phyloP scores from a whole-genome alignment of 2,113 vertebrate species.

The Thamnaconus septentrionalis region DNA sequence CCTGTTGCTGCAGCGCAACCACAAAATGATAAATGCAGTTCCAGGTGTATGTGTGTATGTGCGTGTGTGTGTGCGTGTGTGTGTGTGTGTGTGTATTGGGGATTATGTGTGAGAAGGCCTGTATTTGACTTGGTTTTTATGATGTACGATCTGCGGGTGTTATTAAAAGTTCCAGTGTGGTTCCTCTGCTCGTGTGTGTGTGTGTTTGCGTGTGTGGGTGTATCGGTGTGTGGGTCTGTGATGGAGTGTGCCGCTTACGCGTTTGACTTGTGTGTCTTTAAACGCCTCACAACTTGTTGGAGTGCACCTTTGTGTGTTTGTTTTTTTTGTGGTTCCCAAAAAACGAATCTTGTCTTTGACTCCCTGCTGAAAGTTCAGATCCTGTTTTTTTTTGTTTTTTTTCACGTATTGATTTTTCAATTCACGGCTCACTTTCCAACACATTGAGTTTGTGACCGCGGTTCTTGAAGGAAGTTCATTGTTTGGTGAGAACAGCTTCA shows the following conservation, averaged over 20 bases:
- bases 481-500: no score
- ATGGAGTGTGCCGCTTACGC: neutral
- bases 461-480: no score
- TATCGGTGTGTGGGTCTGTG: neutral
- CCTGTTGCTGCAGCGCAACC: slow-evolving; percentile 66
- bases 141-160: neutral
- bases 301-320: slow-evolving; percentile 2
- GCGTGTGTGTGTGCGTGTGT: slow-evolving; percentile 8
- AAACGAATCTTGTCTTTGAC: no score
- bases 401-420: no score
- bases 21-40: slow-evolving; percentile 58
- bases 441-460: no score
- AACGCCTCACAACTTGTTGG: slow-evolving; percentile 47
- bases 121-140: neutral
- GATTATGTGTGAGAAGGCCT: neutral
- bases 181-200: neutral
- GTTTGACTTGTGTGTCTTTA: neutral
- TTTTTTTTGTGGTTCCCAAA: slow-evolving; percentile 9
- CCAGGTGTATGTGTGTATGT: slow-evolving; percentile 51
- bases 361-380: neutral
- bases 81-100: neutral
- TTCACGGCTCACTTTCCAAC: no score
- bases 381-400: no score
- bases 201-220: neutral
- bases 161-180: neutral